Conservation (phyloP, 2,797 vertebrate species). For the Nothura maculosa region DNA sequence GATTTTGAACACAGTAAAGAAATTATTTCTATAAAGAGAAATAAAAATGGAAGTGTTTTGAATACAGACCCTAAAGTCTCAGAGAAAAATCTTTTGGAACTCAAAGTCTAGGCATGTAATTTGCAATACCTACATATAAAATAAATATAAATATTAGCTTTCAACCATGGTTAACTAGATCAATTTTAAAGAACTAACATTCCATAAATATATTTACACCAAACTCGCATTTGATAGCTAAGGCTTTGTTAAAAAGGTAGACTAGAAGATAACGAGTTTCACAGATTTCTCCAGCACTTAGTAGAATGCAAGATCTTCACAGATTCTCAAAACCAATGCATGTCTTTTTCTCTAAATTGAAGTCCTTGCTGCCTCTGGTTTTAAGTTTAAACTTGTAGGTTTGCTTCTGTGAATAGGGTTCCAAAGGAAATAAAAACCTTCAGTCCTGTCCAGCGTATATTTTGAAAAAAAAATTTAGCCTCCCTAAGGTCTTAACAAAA, state of each 20-base stretch:
- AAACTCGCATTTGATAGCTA: background rate
- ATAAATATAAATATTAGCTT: constrained; percentile 13
- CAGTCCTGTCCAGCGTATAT: background rate
- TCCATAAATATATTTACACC: constrained; percentile 1
- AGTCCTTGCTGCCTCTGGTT: constrained; percentile 58
- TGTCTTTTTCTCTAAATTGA: constrained; percentile 33
- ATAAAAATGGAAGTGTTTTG: constrained; percentile 14
- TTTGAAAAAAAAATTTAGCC: constrained; percentile 45
- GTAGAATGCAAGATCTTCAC: constrained; percentile 20
- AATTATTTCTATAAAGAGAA: background rate
- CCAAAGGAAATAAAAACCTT: constrained; percentile 37
- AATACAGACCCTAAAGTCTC: background rate
- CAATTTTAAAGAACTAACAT: constrained; percentile 36
- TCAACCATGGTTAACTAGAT: background rate
- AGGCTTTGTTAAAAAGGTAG: constrained; percentile 21
- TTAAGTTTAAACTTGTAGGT: constrained; percentile 65
- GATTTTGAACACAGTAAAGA: background rate
- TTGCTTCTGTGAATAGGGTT: constrained; percentile 56
- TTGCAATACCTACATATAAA: background rate
- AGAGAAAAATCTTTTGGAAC: constrained; percentile 1
- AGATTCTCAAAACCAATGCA: background rate
- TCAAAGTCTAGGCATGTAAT: background rate
- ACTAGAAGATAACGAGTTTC: constrained; percentile 42
- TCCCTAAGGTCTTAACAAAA: constrained; percentile 51
- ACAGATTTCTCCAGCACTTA: constrained; percentile 9